Evolutionary conservation across 2,113 vertebrate species (phyloP).

Genomic region (Noturus placidus): DNA sequence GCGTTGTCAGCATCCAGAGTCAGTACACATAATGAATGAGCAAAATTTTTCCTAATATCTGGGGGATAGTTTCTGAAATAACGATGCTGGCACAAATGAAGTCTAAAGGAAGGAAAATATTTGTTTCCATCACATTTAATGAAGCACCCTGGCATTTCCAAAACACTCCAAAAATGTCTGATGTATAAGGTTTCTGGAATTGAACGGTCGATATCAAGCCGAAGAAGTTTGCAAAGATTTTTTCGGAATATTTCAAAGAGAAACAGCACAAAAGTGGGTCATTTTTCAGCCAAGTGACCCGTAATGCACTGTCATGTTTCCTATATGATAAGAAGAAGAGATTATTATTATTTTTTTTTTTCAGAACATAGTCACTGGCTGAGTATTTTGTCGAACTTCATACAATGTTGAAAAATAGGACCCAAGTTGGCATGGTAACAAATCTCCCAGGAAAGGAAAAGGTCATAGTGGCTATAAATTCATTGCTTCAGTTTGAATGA

Average conservation of each 20-base stretch:
- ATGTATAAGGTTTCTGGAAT: constrained; percentile 25
- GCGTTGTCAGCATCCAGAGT: not conserved
- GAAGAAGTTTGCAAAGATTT: constrained; percentile 43
- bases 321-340: constrained; percentile 46
- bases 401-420: constrained; percentile 58
- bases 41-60: constrained; percentile 20
- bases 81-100: constrained; percentile 51
- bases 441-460: constrained; percentile 68
- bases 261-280: constrained; percentile 28
- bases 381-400: constrained; percentile 49
- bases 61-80: constrained; percentile 39
- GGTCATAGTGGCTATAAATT: constrained; percentile 72
- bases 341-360: constrained; percentile 21
- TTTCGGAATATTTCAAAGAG: constrained; percentile 48
- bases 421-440: constrained; percentile 67
- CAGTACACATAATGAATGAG: not conserved
- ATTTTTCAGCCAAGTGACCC: constrained; percentile 33
- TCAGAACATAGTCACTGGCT: constrained; percentile 40
- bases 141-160: constrained; percentile 54
- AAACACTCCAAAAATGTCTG: constrained; percentile 50
- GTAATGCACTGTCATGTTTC: constrained; percentile 22
- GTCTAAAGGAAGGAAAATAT: constrained; percentile 52
- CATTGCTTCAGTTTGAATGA: constrained; percentile 66
- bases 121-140: constrained; percentile 55
- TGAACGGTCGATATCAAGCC: constrained; percentile 52